A percentile compares a stretch with the other conserved stretches of the same genome.
These are phyloP conservation scores for Chydorus sphaericus DNA, from an alignment of 2,888 invertebrate genomes.

Conservation along the genomic window DNA sequence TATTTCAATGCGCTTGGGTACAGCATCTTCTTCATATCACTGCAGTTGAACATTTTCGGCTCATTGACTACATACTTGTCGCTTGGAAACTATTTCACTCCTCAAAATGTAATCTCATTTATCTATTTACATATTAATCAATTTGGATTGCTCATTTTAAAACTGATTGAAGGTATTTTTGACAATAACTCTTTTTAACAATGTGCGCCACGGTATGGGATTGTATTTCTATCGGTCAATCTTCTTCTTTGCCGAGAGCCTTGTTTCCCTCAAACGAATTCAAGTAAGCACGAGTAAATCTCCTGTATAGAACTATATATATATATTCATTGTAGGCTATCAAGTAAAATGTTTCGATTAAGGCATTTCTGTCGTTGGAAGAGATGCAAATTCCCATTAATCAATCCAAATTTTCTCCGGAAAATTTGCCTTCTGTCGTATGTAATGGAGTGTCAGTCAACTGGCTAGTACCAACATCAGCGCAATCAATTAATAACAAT, in stretches of 20 bases:
- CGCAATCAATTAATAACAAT: no score
- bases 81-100: constrained; percentile 26
- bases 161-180: constrained; percentile 49
- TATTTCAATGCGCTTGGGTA: constrained; percentile 27
- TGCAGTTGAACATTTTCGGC: constrained; percentile 31
- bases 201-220: constrained; percentile 43
- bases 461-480: not conserved
- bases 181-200: constrained; percentile 76
- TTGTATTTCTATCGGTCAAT: constrained; percentile 76
- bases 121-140: no score
- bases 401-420: not conserved
- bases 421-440: not conserved
- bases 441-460: constrained; percentile 10
- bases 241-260: constrained; percentile 61
- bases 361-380: constrained; percentile 21
- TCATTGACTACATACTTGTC: constrained; percentile 28
- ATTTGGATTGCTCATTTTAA: not conserved
- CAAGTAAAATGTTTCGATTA: no score
- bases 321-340: no score
- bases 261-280: constrained; percentile 53
- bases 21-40: constrained; percentile 31
- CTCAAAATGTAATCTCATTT: constrained; percentile 27
- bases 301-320: constrained; percentile 19
- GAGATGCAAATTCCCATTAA: no score
- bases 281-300: constrained; percentile 27